Evolutionary conservation across 1,140 invertebrate species (phyloP).

Genomic region (Lordiphosa mommai): DNA sequence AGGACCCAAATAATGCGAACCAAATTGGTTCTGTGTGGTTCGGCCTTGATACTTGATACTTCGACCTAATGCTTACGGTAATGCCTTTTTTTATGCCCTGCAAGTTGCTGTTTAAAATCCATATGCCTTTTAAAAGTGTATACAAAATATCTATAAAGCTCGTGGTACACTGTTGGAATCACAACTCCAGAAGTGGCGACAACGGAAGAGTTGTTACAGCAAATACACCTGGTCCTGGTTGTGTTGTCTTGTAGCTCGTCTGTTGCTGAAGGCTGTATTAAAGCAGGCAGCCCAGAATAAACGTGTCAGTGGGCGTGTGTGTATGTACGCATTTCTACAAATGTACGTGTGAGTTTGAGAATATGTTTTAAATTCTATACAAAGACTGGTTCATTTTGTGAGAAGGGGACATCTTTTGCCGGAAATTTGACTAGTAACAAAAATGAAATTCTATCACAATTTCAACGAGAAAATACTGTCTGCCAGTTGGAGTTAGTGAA

Average conservation of each 20-base stretch:
- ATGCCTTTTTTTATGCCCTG: too few species aligned
- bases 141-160: too few species aligned
- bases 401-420: slow-evolving; percentile 34
- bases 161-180: neutral
- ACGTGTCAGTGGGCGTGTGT: slow-evolving; percentile 15
- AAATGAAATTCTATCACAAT: slow-evolving; percentile 34
- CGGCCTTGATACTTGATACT: too few species aligned
- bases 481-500: slow-evolving; percentile 1
- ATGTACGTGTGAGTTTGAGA: slow-evolving; percentile 3
- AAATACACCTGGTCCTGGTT: slow-evolving; percentile 21
- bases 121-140: too few species aligned
- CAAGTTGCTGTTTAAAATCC: too few species aligned
- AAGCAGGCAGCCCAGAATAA: slow-evolving; percentile 21
- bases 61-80: too few species aligned
- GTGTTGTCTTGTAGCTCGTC: slow-evolving; percentile 44
- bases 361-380: slow-evolving; percentile 42
- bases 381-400: neutral
- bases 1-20: too few species aligned
- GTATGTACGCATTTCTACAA: neutral
- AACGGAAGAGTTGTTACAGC: slow-evolving; percentile 2
- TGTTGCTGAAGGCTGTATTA: slow-evolving; percentile 70
- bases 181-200: neutral
- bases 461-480: slow-evolving; percentile 2
- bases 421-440: slow-evolving; percentile 69
- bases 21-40: too few species aligned